A percentile compares a stretch with the other conserved stretches of the same genome.
Conservation (phyloP, 2,888 invertebrate species). For the Polymixis lichenea region DNA sequence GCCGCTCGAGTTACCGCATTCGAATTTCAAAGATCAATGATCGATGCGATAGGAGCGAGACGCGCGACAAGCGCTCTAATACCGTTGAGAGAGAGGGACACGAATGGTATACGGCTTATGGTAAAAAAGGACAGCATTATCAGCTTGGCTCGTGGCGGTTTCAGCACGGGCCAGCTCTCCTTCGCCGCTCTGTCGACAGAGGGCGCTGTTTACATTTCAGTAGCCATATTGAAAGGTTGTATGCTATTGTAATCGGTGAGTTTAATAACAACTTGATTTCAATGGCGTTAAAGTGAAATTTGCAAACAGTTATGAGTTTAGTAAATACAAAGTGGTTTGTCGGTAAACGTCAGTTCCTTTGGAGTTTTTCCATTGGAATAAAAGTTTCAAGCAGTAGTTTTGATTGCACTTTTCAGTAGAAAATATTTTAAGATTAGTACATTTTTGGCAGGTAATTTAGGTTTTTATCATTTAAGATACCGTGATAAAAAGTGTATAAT, state of each 20-base stretch:
- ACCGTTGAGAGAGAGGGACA: constrained; percentile 73
- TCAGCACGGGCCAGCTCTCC: constrained; percentile 74
- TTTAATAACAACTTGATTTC: constrained; percentile 69
- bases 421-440: not conserved
- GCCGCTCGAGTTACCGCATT: constrained; percentile 88
- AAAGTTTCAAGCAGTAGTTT: not conserved
- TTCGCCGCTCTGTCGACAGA: constrained; percentile 73
- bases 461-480: not conserved
- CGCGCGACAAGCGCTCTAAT: constrained; percentile 78
- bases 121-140: constrained; percentile 73
- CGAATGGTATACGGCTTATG: constrained; percentile 53
- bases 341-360: constrained; percentile 51
- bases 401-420: not conserved
- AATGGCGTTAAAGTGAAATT: constrained; percentile 64
- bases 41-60: constrained; percentile 88
- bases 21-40: constrained; percentile 90
- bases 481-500: constrained; percentile 3
- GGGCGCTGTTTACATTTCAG: constrained; percentile 78
- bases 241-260: constrained; percentile 63
- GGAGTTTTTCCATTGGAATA: constrained; percentile 30
- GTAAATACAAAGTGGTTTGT: constrained; percentile 61
- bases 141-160: constrained; percentile 86
- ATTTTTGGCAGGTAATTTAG: not conserved
- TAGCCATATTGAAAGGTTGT: constrained; percentile 62
- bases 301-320: constrained; percentile 63